phyloP scores from a whole-genome alignment of 1,140 invertebrate species.

The Latrodectus geometricus region DNA sequence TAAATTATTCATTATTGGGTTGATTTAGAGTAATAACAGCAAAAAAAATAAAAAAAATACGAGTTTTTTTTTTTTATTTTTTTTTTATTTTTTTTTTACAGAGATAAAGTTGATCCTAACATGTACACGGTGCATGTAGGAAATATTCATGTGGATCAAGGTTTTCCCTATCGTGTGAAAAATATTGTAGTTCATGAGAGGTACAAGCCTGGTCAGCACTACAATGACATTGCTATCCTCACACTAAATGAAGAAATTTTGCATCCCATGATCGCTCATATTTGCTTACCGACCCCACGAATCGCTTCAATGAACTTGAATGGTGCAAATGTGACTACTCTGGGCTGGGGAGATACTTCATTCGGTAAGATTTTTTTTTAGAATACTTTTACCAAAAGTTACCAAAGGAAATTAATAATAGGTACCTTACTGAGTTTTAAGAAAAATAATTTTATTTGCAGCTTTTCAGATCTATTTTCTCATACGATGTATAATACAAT shows the following conservation, averaged over 20 bases:
- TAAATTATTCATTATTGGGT: too few relatives aligned
- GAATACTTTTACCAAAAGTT: background rate
- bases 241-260: conserved; percentile 20
- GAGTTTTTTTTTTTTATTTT: too few relatives aligned
- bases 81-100: background rate
- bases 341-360: conserved; percentile 45
- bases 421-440: background rate
- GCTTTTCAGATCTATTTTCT: background rate
- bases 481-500: too few relatives aligned
- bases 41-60: too few relatives aligned
- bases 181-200: conserved; percentile 22
- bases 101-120: background rate
- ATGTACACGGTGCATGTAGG: conserved; percentile 18
- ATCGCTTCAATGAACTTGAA: background rate
- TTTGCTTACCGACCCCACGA: conserved; percentile 22
- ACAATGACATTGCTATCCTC: conserved; percentile 48
- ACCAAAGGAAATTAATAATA: background rate
- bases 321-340: conserved; percentile 8
- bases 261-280: background rate
- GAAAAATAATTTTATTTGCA: background rate
- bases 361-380: conserved; percentile 25
- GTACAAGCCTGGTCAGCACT: background rate
- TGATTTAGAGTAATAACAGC: too few relatives aligned
- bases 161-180: background rate
- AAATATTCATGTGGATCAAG: conserved; percentile 23